Conservation (phyloP, 2,888 invertebrate genomes). For the Neoitamus cyanurus region DNA sequence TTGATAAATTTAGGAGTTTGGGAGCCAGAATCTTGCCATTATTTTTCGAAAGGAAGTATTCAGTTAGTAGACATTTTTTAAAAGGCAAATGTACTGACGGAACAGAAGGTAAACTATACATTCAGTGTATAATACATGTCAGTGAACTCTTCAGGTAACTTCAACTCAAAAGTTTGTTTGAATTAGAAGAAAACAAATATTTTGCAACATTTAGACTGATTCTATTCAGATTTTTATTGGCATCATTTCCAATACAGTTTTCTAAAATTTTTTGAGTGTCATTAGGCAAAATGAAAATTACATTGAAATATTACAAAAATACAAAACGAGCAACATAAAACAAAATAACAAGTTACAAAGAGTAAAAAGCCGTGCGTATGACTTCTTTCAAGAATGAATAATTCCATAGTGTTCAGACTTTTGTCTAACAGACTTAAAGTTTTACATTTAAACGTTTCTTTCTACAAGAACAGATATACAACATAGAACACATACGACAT, state of each 20-base stretch:
- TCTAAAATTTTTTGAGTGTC: background rate
- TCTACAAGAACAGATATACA: background rate
- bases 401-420: background rate
- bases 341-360: background rate
- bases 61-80: no score
- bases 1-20: no score
- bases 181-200: background rate
- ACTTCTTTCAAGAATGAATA: background rate
- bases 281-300: background rate
- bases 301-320: constrained; percentile 4
- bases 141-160: background rate
- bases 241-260: background rate
- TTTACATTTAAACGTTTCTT: background rate
- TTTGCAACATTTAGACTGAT: constrained; percentile 1
- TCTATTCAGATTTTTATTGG: background rate
- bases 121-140: no score
- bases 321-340: background rate
- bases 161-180: background rate
- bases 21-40: no score
- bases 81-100: no score
- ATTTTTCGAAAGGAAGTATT: no score
- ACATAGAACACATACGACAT: background rate
- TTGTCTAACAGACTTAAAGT: background rate
- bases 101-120: no score
- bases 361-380: background rate